Base-by-base conservation (phyloP, 2,113 vertebrate genomes). In the Heloderma charlesbogerti region DNA sequence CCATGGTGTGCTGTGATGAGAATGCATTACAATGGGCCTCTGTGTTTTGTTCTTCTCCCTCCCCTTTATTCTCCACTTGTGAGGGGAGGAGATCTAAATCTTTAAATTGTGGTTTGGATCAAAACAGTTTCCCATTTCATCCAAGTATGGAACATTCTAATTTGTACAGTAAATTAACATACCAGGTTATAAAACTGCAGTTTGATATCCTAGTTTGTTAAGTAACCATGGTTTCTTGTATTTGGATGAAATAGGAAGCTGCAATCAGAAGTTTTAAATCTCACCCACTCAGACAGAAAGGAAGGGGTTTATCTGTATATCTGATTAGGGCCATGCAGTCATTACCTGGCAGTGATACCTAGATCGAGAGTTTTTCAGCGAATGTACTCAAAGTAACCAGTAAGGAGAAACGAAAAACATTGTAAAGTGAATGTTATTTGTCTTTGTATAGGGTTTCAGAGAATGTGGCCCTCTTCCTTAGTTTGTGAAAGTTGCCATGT, bases 371-470 rank as follows among this genome's bases (percentile, higher is more conserved):
- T 60, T 82, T 82, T 34, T 22, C 6, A n/a, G 15, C 6, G 84
- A 74, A 63, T 1, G 34, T 63, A 69, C 6, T 83, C 20, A 75
- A 51, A 74, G 9, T 31, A 71, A 25, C 9, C 37, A 71, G 63
- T 80, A 34, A 40, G 25, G 48, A 31, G 20, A 43, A 63, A 90
- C 45, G 72, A 66, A 81, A 74, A 18, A 3, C 0, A 75, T 91
- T 3, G 1, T n/a, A 90, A 63, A 9, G 6, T 89, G 86, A 88
- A 37, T 60, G 1, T 48, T 92, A 6, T 69, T 78, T 88, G 29
- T 45, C 87, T 45, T 91, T 93, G 1, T 43, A 2, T 60, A 84
- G 63, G 60, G 8, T 84, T 94, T 90, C 45, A 89, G 57, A 94
- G 29, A 27, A 91, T 86, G 92, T 4, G 48, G 29, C 54, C 79